A percentile compares a stretch with the other conserved stretches of the same genome.
Evolutionary conservation across 2,113 vertebrate species (phyloP).

Genomic region (Lipophrys pholis): DNA sequence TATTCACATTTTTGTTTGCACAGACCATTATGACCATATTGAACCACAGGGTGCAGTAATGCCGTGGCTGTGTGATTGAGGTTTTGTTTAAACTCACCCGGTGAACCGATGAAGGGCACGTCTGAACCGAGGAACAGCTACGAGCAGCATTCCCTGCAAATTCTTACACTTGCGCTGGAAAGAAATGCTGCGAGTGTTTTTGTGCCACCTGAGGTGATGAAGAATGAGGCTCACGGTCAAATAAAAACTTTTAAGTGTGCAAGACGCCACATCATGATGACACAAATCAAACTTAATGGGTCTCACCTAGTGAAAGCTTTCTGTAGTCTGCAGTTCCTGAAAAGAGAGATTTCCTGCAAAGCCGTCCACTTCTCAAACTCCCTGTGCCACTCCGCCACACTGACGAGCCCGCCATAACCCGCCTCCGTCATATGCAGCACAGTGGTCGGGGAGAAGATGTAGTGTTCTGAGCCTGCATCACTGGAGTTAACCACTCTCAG

Average conservation of each 20-base stretch:
- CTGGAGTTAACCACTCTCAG: constrained; percentile 75
- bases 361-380: constrained; percentile 82
- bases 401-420: constrained; percentile 72
- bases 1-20: no score
- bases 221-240: not conserved
- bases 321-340: constrained; percentile 78
- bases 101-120: constrained; percentile 80
- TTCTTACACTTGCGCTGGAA: constrained; percentile 57
- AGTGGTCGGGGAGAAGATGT: constrained; percentile 82
- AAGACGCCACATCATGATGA: not conserved
- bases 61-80: not conserved
- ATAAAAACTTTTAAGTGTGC: not conserved
- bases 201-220: constrained; percentile 80
- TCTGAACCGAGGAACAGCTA: constrained; percentile 85
- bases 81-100: constrained; percentile 71
- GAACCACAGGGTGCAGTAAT: no score
- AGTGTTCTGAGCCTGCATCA: constrained; percentile 82
- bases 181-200: constrained; percentile 39
- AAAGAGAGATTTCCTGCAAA: constrained; percentile 82
- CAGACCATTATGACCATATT: no score
- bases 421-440: constrained; percentile 82
- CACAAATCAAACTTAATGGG: not conserved
- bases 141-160: constrained; percentile 76
- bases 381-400: constrained; percentile 83
- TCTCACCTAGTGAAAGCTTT: constrained; percentile 82